Evolutionary conservation across 1,140 invertebrate genomes (phyloP), one percentile per base, ranked within the genome.

Genomic region (Drosophila micromelanica): DNA sequence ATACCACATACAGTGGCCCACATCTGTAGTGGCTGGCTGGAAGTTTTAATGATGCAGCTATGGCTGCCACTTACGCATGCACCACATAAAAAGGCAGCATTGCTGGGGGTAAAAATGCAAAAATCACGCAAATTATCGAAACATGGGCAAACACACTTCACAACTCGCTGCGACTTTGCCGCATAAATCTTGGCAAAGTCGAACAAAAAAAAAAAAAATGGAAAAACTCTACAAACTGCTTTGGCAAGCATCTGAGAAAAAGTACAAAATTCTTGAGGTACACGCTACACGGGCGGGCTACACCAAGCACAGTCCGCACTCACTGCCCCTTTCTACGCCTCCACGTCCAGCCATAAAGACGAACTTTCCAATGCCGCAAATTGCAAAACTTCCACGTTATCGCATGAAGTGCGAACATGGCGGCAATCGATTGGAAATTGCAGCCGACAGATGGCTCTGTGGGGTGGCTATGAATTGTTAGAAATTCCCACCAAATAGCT

Each of bases 91-190:
- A 51, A 32, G 48, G 49, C 48, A 32, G 27, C 27, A 63, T 52
- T 57, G 61, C 60, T 59, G 52, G 51, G 76, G 57, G 43, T 78
- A 69, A 84, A 89, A 68, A 75, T 90, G 85, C 85, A 89, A 77
- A 87, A 90, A 89, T 89, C 85, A 90, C 84, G 84, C 85, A 89
- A 89, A 89, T 89, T 89, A 89, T 89, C 84, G 85, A 90, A 89
- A 89, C 76, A 89, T 90, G 84, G 85, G 73, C 70, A 80, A 78
- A 76, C 76, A 84, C 77, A 78, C 84, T 90, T 87, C 71, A 89
- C 71, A 89, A 67, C 79, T 80, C 60, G 62, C 40, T 46, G 32
- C 76, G 82, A 87, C 77, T 86, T 74, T 86, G 81, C 81, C 75
- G 82, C 82, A 87, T 89, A 89, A 87, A 89, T 89, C 82, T 87